Evolutionary conservation across 2,797 vertebrate species (phyloP).

Genomic region (Scolopax rusticola): DNA sequence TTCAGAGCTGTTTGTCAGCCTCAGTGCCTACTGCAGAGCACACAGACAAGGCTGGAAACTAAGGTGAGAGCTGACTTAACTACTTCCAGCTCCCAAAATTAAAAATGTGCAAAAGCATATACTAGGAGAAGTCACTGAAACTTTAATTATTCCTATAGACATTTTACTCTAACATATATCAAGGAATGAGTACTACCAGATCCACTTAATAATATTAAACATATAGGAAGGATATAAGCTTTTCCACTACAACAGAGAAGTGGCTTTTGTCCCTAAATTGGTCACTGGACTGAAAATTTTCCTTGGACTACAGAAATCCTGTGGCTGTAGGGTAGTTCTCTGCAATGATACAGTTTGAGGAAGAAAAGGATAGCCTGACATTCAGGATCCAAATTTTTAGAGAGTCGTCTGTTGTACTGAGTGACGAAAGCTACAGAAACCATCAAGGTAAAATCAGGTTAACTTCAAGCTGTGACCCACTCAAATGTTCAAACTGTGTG

Average conservation of each 20-base stretch:
- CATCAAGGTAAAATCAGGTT: background rate
- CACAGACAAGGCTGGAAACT: background rate
- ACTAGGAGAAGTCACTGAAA: background rate
- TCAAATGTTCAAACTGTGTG: background rate
- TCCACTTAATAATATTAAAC: background rate
- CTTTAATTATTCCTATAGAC: background rate
- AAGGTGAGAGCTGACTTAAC: background rate
- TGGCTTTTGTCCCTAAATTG: background rate
- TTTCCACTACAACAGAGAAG: background rate
- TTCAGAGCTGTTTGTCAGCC: background rate
- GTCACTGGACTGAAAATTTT: background rate
- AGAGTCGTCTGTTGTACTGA: background rate
- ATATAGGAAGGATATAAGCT: background rate
- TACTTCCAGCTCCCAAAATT: background rate
- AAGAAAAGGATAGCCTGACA: background rate
- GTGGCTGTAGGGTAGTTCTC: background rate
- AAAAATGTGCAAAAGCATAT: background rate
- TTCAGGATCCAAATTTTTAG: background rate
- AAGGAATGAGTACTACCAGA: background rate
- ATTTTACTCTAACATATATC: background rate
- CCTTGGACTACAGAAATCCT: background rate
- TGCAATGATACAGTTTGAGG: background rate
- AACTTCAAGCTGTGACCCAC: background rate
- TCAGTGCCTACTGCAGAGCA: background rate
- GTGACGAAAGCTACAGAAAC: background rate